Conservation (phyloP, 2,797 vertebrate genomes). For the Chrysocyon brachyurus region DNA sequence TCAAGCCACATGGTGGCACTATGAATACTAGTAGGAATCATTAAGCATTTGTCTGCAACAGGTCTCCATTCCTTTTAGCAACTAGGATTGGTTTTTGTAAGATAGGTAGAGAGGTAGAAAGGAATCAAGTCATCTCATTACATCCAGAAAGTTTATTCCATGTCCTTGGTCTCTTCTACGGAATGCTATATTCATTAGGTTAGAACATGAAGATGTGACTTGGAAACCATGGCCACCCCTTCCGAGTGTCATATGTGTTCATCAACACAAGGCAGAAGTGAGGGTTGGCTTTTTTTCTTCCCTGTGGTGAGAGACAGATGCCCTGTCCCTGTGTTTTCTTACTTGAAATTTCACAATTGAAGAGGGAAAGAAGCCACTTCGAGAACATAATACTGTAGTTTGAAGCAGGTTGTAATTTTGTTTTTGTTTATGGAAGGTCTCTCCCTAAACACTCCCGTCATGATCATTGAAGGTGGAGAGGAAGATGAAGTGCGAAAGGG, state of each 20-base stretch:
- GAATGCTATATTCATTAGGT: background rate
- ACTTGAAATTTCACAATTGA: slow-evolving; percentile 21
- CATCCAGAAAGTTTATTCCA: background rate
- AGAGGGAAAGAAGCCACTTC: background rate
- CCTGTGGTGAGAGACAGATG: background rate
- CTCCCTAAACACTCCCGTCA: background rate
- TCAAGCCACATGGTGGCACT: background rate
- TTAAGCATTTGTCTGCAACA: background rate
- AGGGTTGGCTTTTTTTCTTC: background rate
- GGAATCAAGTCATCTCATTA: background rate
- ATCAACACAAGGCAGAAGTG: background rate
- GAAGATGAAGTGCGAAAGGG: background rate
- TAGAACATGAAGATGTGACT: background rate
- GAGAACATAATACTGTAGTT: background rate
- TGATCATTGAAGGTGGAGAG: background rate
- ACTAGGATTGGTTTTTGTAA: background rate
- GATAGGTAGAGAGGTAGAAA: background rate
- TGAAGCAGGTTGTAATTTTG: background rate
- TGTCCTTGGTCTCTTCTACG: background rate
- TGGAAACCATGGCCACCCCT: background rate
- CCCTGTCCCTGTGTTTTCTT: background rate
- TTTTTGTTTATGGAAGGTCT: background rate
- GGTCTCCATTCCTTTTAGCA: background rate
- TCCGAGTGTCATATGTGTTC: background rate
- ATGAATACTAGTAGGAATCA: background rate